Evolutionary conservation across 1,140 invertebrate species (phyloP).

Genomic region (Drosophila chauvacae): DNA sequence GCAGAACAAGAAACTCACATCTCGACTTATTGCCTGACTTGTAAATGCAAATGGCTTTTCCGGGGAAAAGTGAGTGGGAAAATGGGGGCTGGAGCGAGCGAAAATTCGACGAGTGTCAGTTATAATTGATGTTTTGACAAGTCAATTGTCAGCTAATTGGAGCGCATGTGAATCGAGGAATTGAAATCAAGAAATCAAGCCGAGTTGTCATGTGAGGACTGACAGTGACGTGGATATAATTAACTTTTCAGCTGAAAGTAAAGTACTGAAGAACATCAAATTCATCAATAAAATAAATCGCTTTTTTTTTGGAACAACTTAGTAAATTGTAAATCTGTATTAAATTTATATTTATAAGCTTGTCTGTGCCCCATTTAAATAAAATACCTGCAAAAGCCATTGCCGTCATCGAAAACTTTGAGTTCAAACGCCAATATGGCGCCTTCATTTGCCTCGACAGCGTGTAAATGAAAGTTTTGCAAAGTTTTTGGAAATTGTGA

Average conservation of each 20-base stretch:
- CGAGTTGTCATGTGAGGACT: constrained; percentile 19
- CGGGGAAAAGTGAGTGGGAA: constrained; percentile 1
- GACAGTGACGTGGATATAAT: constrained; percentile 30
- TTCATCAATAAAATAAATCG: background rate
- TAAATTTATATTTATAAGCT: no score
- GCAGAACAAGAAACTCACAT: constrained; percentile 58
- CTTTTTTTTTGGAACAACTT: background rate
- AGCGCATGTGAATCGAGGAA: constrained; percentile 16
- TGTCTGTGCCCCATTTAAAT: background rate
- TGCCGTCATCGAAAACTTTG: constrained; percentile 10
- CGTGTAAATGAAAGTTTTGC: constrained; percentile 29
- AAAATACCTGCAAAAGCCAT: background rate
- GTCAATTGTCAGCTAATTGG: constrained; percentile 78
- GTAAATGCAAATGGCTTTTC: constrained; percentile 66
- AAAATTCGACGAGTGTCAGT: constrained; percentile 54
- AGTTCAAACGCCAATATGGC: constrained; percentile 19
- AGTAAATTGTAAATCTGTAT: background rate
- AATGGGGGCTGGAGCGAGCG: constrained; percentile 1
- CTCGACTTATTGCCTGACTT: constrained; percentile 53
- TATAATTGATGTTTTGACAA: constrained; percentile 78
- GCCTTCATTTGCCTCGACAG: background rate
- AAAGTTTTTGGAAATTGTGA: constrained; percentile 19
- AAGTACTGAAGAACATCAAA: background rate
- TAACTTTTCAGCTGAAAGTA: background rate
- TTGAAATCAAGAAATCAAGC: constrained; percentile 34